Evolutionary conservation across 1,140 invertebrate genomes (phyloP).

Genomic region (Trachymyrmex septentrionalis): DNA sequence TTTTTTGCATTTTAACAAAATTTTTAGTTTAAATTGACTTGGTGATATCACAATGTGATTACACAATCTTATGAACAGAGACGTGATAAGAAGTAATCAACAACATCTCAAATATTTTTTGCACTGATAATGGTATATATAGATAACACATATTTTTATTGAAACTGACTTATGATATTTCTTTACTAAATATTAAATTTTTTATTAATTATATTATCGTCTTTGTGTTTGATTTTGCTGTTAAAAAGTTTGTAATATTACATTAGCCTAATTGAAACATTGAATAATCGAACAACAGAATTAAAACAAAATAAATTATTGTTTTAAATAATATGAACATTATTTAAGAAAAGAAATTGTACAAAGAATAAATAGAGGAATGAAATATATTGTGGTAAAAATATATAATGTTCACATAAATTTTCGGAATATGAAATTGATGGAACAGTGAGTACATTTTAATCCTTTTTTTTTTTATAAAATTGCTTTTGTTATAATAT

Average conservation of each 20-base stretch:
- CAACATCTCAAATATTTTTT: not conserved
- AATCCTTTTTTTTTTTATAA: not conserved
- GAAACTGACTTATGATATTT: not conserved
- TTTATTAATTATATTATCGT: not conserved
- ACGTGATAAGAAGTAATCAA: constrained; percentile 37
- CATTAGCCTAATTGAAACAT: not conserved
- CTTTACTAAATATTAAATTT: constrained; percentile 5
- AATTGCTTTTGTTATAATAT: not conserved
- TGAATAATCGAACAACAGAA: not conserved
- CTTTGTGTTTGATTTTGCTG: not conserved
- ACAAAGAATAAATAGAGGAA: constrained; percentile 14
- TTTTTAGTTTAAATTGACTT: constrained; percentile 11
- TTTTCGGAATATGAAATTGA: not conserved
- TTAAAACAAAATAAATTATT: not conserved
- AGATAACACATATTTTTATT: constrained; percentile 19
- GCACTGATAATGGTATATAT: constrained; percentile 8
- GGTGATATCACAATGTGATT: not conserved
- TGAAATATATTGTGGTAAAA: not conserved
- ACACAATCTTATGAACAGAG: constrained; percentile 6
- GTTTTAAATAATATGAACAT: constrained; percentile 10
- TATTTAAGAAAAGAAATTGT: constrained; percentile 16
- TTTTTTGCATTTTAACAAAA: not conserved
- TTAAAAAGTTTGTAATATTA: constrained; percentile 15
- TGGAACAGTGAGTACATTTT: not conserved
- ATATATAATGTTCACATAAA: not conserved